Percentiles rank a stretch among this genome's conserved stretches.
Evolutionary conservation across 2,888 invertebrate species (phyloP).

Genomic region (Fragum fragum): DNA sequence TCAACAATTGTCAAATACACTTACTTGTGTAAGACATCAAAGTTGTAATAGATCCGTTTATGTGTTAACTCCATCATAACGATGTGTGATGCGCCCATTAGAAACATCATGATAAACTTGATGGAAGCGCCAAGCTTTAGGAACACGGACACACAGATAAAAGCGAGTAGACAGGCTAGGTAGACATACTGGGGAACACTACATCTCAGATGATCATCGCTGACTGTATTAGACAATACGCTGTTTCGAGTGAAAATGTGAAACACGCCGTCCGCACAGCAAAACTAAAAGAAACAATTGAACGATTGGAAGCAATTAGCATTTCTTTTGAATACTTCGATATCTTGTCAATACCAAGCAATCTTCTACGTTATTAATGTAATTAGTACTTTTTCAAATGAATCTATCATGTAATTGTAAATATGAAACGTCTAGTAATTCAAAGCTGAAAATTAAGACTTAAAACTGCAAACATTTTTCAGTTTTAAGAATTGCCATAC

Average conservation of each 20-base stretch:
- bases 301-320: too few species aligned
- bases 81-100: constrained; percentile 93
- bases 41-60: constrained; percentile 93
- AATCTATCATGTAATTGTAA: too few species aligned
- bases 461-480: too few species aligned
- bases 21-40: constrained; percentile 88
- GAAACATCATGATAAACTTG: constrained; percentile 92
- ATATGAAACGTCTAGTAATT: too few species aligned
- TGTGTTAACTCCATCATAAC: constrained; percentile 94
- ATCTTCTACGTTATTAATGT: too few species aligned
- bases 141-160: constrained; percentile 94
- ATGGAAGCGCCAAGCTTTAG: constrained; percentile 93
- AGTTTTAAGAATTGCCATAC: too few species aligned
- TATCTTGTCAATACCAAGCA: too few species aligned
- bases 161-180: constrained; percentile 94
- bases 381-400: too few species aligned
- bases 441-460: too few species aligned
- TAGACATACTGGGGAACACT: constrained; percentile 94
- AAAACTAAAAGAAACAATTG: too few species aligned
- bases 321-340: too few species aligned
- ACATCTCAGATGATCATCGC: constrained; percentile 89
- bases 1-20: too few species aligned
- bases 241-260: constrained; percentile 71
- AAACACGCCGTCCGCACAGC: constrained; percentile 83
- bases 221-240: constrained; percentile 59